These are phyloP conservation scores for Actinopyga echinites DNA, from an alignment of 53 echinoderm and acorn worm genomes.

Conservation along the genomic window DNA sequence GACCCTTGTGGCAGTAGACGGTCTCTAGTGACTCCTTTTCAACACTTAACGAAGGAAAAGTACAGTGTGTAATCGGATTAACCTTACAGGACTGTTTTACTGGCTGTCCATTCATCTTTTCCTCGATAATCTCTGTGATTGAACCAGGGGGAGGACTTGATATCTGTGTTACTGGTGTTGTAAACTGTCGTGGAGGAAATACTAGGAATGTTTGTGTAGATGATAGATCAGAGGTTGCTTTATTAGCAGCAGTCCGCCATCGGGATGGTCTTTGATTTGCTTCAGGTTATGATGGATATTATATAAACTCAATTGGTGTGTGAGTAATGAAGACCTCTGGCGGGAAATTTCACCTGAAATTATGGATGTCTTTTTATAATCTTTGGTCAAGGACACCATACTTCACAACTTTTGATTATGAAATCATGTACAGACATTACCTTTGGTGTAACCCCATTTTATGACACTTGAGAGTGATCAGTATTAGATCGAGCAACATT, in stretches of 20 bases:
- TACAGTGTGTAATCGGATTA: slow-evolving; percentile 27
- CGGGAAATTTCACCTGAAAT: slow-evolving; percentile 10
- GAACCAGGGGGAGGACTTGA: too few species aligned
- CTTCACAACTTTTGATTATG: too few species aligned
- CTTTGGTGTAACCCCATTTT: too few species aligned
- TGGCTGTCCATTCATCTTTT: too few species aligned
- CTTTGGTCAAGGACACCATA: too few species aligned
- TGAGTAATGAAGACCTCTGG: slow-evolving; percentile 19
- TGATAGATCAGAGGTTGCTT: background rate
- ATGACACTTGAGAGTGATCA: too few species aligned
- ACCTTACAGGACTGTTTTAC: background rate
- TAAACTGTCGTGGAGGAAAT: background rate
- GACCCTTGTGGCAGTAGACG: slow-evolving; percentile 22
- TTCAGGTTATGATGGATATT: slow-evolving; percentile 27
- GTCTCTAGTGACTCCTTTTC: slow-evolving; percentile 23
- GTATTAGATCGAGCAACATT: too few species aligned
- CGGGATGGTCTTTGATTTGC: background rate
- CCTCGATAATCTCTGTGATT: too few species aligned
- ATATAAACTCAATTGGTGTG: slow-evolving; percentile 14
- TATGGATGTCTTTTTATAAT: background rate
- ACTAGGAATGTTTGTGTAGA: slow-evolving; percentile 12
- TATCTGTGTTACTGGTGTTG: background rate
- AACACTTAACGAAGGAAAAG: slow-evolving; percentile 30
- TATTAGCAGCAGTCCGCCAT: background rate
- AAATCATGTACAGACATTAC: too few species aligned